Evolutionary conservation across 2,888 invertebrate genomes (phyloP).

Genomic region (Meta bourneti): DNA sequence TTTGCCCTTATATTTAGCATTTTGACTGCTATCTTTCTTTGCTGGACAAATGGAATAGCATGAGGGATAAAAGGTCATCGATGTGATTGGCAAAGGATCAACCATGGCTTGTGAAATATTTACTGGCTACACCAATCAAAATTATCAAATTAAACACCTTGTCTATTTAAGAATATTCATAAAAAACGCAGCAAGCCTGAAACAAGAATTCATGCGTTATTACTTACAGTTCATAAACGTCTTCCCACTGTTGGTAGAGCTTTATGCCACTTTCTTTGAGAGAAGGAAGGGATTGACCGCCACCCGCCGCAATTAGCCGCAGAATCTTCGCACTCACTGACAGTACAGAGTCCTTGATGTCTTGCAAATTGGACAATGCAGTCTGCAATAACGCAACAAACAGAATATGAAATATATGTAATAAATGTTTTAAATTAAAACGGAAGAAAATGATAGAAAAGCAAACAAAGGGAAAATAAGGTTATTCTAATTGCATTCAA

Average conservation of each 20-base stretch:
- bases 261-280: conserved; percentile 86
- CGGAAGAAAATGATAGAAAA: neutral
- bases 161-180: neutral
- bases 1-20: too few relatives aligned
- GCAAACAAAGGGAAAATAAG: neutral
- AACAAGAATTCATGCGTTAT: neutral
- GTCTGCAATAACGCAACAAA: conserved; percentile 21
- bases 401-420: neutral
- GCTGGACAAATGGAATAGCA: too few relatives aligned
- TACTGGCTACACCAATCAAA: too few relatives aligned
- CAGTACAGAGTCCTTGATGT: conserved; percentile 83
- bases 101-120: too few relatives aligned
- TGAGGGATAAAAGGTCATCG: too few relatives aligned
- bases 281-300: conserved; percentile 82
- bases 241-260: conserved; percentile 87
- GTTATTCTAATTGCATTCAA: too few relatives aligned
- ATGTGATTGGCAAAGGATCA: too few relatives aligned
- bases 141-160: neutral
- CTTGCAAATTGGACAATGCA: conserved; percentile 84
- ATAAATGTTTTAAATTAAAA: neutral
- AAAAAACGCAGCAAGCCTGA: neutral
- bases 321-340: conserved; percentile 85
- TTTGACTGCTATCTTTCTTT: too few relatives aligned
- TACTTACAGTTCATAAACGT: conserved; percentile 86
- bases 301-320: conserved; percentile 83